Evolutionary conservation across 37 sponge, comb jelly and placozoan genomes (phyloP).

Genomic region (Beroe forskalii): DNA sequence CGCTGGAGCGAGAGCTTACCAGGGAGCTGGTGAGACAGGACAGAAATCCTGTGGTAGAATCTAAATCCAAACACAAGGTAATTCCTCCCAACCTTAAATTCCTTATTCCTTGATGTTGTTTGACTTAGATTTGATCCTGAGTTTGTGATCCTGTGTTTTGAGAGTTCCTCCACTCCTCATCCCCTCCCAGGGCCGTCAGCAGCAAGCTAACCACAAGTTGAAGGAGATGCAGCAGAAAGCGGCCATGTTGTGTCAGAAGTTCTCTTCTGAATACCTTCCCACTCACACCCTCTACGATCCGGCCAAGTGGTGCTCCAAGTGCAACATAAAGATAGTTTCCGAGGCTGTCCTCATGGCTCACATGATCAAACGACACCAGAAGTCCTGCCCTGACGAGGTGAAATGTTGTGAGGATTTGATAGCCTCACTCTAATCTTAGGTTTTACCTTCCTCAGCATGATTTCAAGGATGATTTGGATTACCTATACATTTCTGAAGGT

Average conservation of each 20-base stretch:
- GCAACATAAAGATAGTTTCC: conserved; percentile 38
- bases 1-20: conserved; percentile 41
- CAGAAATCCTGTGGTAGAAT: neutral
- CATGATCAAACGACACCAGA: conserved; percentile 61
- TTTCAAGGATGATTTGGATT: too few relatives aligned
- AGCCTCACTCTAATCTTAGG: too few relatives aligned
- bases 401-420: too few relatives aligned
- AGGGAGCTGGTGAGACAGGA: conserved; percentile 5
- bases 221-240: conserved; percentile 62
- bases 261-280: conserved; percentile 32
- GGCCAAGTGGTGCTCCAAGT: conserved; percentile 43
- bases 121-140: too few relatives aligned
- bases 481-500: too few relatives aligned
- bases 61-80: neutral
- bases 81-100: too few relatives aligned
- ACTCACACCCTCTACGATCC: conserved; percentile 61
- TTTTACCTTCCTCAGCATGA: too few relatives aligned
- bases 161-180: too few relatives aligned
- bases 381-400: conserved; percentile 16
- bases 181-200: neutral
- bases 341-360: conserved; percentile 57
- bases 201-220: neutral
- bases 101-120: too few relatives aligned
- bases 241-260: conserved; percentile 48
- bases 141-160: too few relatives aligned